Percentiles rank a stretch among this genome's conserved stretches.
Conservation (phyloP, 1,140 invertebrate species). For the Eupristina koningsbergeri region DNA sequence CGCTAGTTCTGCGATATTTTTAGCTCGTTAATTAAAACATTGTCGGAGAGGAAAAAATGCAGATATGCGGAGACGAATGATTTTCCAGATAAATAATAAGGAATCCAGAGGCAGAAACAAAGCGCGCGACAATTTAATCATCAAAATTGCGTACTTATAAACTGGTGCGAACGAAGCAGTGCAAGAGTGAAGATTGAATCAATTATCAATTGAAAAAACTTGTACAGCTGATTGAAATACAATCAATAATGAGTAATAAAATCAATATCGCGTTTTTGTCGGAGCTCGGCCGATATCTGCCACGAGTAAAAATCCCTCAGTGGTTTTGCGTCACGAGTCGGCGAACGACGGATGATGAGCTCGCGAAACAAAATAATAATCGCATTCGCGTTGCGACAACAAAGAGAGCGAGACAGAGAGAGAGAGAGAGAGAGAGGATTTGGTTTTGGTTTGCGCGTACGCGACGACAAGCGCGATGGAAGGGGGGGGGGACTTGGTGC, state of each 20-base stretch:
- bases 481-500: neutral
- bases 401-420: too few relatives aligned
- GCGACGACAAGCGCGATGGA: too few relatives aligned
- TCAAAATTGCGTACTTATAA: neutral
- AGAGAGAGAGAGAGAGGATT: too few relatives aligned
- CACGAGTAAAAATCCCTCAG: neutral
- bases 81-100: neutral
- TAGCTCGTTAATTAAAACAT: neutral
- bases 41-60: neutral
- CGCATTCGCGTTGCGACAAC: neutral
- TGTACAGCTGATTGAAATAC: neutral
- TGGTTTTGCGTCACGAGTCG: neutral
- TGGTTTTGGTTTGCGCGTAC: too few relatives aligned
- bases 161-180: neutral
- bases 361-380: neutral
- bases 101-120: too few relatives aligned
- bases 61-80: neutral
- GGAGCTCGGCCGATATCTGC: neutral
- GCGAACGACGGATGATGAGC: neutral
- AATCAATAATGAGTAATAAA: constrained; percentile 5
- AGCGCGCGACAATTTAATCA: neutral
- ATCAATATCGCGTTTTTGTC: neutral
- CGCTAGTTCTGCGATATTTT: neutral
- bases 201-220: constrained; percentile 4
- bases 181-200: neutral